Percentiles rank a stretch among this genome's conserved stretches.
Conservation (phyloP, 2,888 invertebrate genomes). For the Seira ritae region DNA sequence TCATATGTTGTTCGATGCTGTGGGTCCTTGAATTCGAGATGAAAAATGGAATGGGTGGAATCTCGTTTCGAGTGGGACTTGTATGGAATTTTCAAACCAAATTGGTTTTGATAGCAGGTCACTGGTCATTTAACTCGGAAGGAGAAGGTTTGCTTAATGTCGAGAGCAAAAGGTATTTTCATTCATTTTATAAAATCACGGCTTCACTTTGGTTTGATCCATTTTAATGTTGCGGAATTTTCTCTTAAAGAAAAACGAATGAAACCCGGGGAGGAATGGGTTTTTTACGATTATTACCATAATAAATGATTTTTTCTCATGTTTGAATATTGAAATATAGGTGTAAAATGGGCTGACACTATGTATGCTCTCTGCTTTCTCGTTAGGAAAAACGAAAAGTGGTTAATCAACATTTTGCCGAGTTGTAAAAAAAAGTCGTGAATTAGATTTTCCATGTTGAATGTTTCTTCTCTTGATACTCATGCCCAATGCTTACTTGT, state of each 20-base stretch:
- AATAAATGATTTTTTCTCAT: conserved; percentile 22
- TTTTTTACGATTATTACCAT: conserved; percentile 47
- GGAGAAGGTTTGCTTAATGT: not conserved
- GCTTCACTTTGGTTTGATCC: not conserved
- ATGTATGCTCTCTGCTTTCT: conserved; percentile 18
- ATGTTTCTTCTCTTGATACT: conserved; percentile 19
- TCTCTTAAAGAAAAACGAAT: not conserved
- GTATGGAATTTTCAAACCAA: not conserved
- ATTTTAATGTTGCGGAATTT: not conserved
- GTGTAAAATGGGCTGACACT: not conserved
- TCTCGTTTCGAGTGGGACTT: not conserved
- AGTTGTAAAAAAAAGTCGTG: conserved; percentile 31
- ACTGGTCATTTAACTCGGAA: not conserved
- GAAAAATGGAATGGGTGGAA: not conserved
- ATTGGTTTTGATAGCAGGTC: not conserved
- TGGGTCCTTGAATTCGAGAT: conserved; percentile 19
- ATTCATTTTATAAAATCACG: not conserved
- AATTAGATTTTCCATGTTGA: conserved; percentile 31
- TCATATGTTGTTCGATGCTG: conserved; percentile 15
- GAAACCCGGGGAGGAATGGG: conserved; percentile 35
- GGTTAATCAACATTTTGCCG: conserved; percentile 50
- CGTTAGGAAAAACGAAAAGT: conserved; percentile 49
- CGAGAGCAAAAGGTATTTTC: not conserved
- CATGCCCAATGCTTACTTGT: conserved; percentile 38
- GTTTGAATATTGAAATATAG: not conserved